Percentiles rank a stretch among this genome's conserved stretches.
Evolutionary conservation across 2,797 vertebrate species (phyloP).

Genomic region (Sebastes melanostomus): DNA sequence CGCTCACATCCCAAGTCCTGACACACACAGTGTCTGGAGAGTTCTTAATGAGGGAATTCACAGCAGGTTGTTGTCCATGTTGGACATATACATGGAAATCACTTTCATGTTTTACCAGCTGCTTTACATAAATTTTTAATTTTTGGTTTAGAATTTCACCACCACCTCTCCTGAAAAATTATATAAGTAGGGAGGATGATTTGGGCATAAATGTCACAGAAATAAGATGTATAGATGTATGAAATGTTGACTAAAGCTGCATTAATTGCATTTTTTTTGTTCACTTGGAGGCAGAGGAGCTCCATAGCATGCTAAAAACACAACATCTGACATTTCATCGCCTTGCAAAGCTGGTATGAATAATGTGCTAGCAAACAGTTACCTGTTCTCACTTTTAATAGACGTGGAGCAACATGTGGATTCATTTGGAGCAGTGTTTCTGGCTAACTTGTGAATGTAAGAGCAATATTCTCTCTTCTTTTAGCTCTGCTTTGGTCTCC

Average conservation of each 20-base stretch:
- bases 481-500: neutral
- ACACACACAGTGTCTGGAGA: neutral
- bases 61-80: neutral
- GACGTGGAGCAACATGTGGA: neutral
- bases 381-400: neutral
- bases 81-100: neutral
- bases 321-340: neutral
- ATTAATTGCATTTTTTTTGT: neutral
- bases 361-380: neutral
- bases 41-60: neutral
- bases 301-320: neutral
- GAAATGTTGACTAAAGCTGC: neutral
- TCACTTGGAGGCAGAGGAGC: neutral
- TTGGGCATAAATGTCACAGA: neutral
- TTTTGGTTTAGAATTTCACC: neutral
- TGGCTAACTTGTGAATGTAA: neutral
- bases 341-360: neutral
- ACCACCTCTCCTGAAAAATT: neutral
- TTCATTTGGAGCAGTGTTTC: neutral
- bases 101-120: neutral
- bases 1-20: neutral
- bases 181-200: neutral
- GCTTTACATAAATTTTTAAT: neutral
- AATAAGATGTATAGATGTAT: neutral
- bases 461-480: neutral